These are phyloP conservation scores for Cryptophagus acutangulus DNA, from an alignment of 2,888 invertebrate species.

Conservation along the genomic window DNA sequence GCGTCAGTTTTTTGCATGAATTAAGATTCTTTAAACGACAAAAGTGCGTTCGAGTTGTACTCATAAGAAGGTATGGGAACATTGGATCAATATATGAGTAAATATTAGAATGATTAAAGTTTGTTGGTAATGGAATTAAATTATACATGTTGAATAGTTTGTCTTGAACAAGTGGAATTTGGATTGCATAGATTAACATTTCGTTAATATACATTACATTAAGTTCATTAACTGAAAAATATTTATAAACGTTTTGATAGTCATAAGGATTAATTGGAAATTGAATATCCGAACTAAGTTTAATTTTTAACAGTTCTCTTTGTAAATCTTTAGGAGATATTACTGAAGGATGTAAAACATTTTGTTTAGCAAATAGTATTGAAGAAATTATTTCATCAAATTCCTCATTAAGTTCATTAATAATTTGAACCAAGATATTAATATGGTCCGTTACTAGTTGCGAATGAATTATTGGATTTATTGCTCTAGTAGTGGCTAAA, in stretches of 20 bases:
- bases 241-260: slow-evolving; percentile 7
- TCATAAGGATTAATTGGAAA: slow-evolving; percentile 4
- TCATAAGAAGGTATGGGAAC: no score
- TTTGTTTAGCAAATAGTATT: slow-evolving; percentile 13
- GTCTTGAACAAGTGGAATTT: no score
- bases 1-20: no score
- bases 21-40: no score
- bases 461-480: background rate
- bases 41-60: no score
- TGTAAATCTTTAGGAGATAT: slow-evolving; percentile 13
- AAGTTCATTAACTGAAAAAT: slow-evolving; percentile 10
- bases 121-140: no score
- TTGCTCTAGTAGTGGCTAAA: background rate
- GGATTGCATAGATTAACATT: background rate
- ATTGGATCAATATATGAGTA: no score
- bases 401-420: slow-evolving; percentile 7
- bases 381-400: slow-evolving; percentile 9
- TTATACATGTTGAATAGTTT: no score
- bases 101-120: no score
- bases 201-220: slow-evolving; percentile 2
- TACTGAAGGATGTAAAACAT: slow-evolving; percentile 10
- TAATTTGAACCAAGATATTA: background rate
- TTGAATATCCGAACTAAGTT: background rate
- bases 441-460: background rate
- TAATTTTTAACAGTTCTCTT: slow-evolving; percentile 9